Base-by-base conservation (phyloP, 35 echinoderm and acorn worm species). In the Acanthaster planci region DNA sequence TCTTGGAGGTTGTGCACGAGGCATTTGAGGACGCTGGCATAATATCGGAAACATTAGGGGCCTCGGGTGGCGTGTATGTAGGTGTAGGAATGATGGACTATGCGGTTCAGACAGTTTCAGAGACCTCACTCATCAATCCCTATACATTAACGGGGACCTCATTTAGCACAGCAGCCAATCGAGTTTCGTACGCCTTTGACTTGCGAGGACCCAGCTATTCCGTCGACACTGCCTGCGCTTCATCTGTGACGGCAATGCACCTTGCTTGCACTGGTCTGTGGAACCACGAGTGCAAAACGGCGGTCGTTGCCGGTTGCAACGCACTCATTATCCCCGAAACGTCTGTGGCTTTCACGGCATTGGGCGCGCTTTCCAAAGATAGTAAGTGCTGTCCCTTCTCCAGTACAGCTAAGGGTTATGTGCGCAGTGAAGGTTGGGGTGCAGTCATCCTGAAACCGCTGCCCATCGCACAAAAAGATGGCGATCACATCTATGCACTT, bases 11-110 rank as follows among this genome's bases (percentile, higher is more conserved):
- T 16, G 85, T 83, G 40, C 84, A 90, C 47, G 93, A 97, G 81
- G 93, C 93, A 44, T 97, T 97, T 36, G 93, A 97, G 77, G 93
- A 97, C 54, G 93, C 91, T 31, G 95, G 95, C 0, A 93, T 97
- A 44, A 77, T 87, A 30, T 84, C 91, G 6, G 92, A 82, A 16
- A 79, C 29, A 1, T 42, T 90, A 15, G 82, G 82, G 9, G 59
- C 87, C 30, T 79, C 82, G 5, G 87, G 87, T 76, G 95, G 95
- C 72, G 95, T 97, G 1, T 97, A 89, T 67, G 91, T 93, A 22
- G 95, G 87, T 50, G 80, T 93, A 8, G 91, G 95, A 38, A 80
- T 93, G 88, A 91, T 93, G 91, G 91, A 97, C 53, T 86, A 93
- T 82, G 58, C 91, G 23, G 85, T 93, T 9, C 87, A 90, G 76